Percentiles rank a stretch among this genome's conserved stretches.
phyloP scores from a whole-genome alignment of 1,140 invertebrate species.

The Vanessa atalanta region DNA sequence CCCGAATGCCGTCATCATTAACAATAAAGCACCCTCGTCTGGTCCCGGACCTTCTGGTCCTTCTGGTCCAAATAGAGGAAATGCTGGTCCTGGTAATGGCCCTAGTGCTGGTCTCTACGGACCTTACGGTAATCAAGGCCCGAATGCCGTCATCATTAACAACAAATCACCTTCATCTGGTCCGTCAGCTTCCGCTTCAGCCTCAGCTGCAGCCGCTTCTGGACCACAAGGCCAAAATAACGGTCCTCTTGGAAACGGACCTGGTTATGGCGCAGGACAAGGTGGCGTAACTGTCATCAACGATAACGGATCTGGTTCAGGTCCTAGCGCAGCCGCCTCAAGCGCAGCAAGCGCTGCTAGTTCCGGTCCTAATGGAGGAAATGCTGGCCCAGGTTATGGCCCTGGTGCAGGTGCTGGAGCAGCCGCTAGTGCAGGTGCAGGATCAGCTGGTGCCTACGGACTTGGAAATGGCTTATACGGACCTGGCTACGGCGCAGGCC shows the following conservation, averaged over 20 bases:
- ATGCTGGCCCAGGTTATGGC: background rate
- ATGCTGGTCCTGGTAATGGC: conserved; percentile 1
- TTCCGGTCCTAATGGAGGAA: background rate
- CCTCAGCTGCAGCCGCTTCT: conserved; percentile 3
- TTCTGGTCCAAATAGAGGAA: conserved; percentile 1
- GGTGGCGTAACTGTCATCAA: background rate
- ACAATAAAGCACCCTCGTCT: too few relatives aligned
- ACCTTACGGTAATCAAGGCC: background rate
- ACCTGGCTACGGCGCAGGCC: too few relatives aligned
- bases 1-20: too few relatives aligned
- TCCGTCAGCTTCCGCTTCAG: background rate
- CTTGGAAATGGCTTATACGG: too few relatives aligned
- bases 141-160: conserved; percentile 10
- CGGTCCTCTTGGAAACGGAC: background rate
- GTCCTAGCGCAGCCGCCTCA: background rate
- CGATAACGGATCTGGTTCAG: background rate
- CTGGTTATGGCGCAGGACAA: background rate
- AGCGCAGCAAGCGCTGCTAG: background rate
- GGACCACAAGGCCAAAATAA: conserved; percentile 6
- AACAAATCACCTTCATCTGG: conserved; percentile 15
- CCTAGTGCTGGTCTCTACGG: background rate
- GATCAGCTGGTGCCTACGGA: background rate
- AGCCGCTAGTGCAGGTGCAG: too few relatives aligned
- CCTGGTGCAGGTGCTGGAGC: too few relatives aligned
- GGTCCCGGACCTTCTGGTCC: too few relatives aligned